A percentile compares a stretch with the other conserved stretches of the same genome.
Conservation (phyloP, 2,113 vertebrate species). For the Hydrolagus affinis region DNA sequence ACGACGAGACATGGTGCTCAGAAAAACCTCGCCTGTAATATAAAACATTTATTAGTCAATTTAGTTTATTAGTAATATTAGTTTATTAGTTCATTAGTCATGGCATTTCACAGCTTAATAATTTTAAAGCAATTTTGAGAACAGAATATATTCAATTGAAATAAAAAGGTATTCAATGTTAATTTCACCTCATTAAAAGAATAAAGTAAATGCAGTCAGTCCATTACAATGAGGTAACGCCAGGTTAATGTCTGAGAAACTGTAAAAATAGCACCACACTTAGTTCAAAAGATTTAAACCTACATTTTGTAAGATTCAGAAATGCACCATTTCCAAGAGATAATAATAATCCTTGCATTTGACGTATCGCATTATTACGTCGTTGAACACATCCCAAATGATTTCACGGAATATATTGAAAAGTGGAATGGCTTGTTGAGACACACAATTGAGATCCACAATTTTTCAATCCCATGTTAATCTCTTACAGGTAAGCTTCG, state of each 20-base stretch:
- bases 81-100: neutral
- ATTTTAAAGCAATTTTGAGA: neutral
- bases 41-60: too few relatives aligned
- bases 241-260: neutral
- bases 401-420: too few relatives aligned
- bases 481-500: too few relatives aligned
- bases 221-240: neutral
- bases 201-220: neutral
- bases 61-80: neutral
- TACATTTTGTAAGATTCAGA: too few relatives aligned
- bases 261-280: neutral
- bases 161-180: neutral
- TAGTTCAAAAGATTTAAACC: too few relatives aligned
- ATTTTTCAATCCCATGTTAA: too few relatives aligned
- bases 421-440: too few relatives aligned
- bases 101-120: neutral
- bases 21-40: neutral
- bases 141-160: neutral
- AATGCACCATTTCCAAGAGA: too few relatives aligned
- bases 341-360: too few relatives aligned
- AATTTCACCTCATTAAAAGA: neutral
- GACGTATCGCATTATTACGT: too few relatives aligned
- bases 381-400: too few relatives aligned
- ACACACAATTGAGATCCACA: too few relatives aligned
- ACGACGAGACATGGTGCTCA: conserved; percentile 71